A percentile compares a stretch with the other conserved stretches of the same genome.
Conservation (phyloP, 2,888 invertebrate genomes). For the Conchocele bisecta region DNA sequence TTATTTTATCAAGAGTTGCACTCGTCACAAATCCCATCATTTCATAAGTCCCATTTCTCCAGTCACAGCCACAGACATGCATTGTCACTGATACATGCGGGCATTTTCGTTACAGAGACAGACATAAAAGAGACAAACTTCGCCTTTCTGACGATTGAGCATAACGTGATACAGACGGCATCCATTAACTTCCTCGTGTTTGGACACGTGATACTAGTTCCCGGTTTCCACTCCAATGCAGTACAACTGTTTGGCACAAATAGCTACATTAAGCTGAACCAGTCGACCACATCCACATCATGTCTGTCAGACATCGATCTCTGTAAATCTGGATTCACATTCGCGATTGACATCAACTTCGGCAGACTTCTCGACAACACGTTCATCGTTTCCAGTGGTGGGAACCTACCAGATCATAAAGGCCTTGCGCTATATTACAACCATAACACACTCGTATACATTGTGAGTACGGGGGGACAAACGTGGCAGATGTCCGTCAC, state of each 20-base stretch:
- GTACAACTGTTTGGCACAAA: conserved; percentile 45
- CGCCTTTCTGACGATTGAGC: conserved; percentile 41
- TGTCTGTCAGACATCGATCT: conserved; percentile 54
- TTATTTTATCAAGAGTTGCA: too few relatives aligned
- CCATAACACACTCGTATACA: conserved; percentile 49
- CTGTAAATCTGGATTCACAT: conserved; percentile 59
- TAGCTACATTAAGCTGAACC: conserved; percentile 48
- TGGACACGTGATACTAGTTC: conserved; percentile 44
- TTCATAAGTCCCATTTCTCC: too few relatives aligned
- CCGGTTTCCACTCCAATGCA: conserved; percentile 19
- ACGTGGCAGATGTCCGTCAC: conserved; percentile 54
- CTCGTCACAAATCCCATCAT: too few relatives aligned
- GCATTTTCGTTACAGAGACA: conserved; percentile 40
- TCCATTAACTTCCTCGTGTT: conserved; percentile 47
- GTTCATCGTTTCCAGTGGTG: conserved; percentile 63
- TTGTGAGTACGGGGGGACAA: conserved; percentile 59
- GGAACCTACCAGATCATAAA: conserved; percentile 45
- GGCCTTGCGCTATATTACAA: conserved; percentile 62
- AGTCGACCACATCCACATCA: conserved; percentile 23
- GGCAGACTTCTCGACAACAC: conserved; percentile 48
- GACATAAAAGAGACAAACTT: conserved; percentile 28
- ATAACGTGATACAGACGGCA: conserved; percentile 49
- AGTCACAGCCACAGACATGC: too few relatives aligned
- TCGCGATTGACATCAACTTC: conserved; percentile 57
- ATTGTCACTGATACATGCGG: too few relatives aligned